Evolutionary conservation across 1,140 invertebrate species (phyloP).

Genomic region (Heliconius hewitsoni): DNA sequence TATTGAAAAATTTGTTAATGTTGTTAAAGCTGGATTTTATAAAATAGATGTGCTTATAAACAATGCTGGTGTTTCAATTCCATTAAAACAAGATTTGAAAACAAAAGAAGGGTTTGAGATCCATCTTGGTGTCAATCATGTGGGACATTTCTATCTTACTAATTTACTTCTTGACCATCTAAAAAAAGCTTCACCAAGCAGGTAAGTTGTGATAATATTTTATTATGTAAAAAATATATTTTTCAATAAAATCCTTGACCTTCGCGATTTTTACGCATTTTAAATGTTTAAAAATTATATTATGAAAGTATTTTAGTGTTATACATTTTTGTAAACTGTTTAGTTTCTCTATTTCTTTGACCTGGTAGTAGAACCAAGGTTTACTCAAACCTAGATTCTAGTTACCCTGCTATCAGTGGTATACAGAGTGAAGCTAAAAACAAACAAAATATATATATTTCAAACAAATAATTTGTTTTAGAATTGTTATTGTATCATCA

Average conservation of each 20-base stretch:
- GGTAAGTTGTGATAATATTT: constrained; percentile 53
- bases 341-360: too few species aligned
- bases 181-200: constrained; percentile 81
- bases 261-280: too few species aligned
- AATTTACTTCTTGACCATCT: constrained; percentile 85
- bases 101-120: constrained; percentile 91
- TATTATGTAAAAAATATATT: too few species aligned
- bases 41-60: constrained; percentile 93
- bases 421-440: too few species aligned
- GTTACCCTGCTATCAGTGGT: too few species aligned
- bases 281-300: too few species aligned
- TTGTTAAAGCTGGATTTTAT: constrained; percentile 81
- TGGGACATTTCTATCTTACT: constrained; percentile 93
- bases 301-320: too few species aligned
- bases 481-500: constrained; percentile 81
- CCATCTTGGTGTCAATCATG: constrained; percentile 89
- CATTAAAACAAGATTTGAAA: constrained; percentile 75
- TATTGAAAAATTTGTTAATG: constrained; percentile 85
- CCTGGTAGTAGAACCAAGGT: too few species aligned
- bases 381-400: too few species aligned
- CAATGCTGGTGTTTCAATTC: constrained; percentile 92
- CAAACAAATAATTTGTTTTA: constrained; percentile 9
- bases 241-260: too few species aligned
- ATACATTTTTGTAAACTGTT: too few species aligned
- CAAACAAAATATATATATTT: background rate